A percentile compares a stretch with the other conserved stretches of the same genome.
Conservation (phyloP, 2,888 invertebrate species). For the Caenorhabditis wallacei region DNA sequence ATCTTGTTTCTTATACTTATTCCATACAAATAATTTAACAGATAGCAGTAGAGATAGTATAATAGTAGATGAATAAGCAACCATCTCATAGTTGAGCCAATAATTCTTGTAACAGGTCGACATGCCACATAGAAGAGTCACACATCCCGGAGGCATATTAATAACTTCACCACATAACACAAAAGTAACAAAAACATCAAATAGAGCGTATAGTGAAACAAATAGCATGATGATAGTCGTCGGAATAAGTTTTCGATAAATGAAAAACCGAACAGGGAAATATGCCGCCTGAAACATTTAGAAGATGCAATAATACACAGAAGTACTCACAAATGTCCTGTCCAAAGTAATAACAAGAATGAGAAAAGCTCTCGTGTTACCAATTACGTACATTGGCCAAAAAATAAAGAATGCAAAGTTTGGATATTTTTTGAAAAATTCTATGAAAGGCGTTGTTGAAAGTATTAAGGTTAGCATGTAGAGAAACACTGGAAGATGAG, state of each 20-base stretch:
- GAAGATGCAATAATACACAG: background rate
- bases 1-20: background rate
- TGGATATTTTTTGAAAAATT: slow-evolving; percentile 4
- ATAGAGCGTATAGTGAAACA: background rate
- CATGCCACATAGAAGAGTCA: background rate
- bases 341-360: background rate
- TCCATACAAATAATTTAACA: slow-evolving; percentile 1
- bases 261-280: background rate
- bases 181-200: slow-evolving; percentile 4
- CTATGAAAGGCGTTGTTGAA: background rate
- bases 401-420: slow-evolving; percentile 11
- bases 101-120: background rate
- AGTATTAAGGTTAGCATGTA: background rate
- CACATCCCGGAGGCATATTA: slow-evolving; percentile 8
- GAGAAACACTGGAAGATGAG: background rate
- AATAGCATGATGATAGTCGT: background rate
- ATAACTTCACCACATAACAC: background rate
- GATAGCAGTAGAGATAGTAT: background rate
- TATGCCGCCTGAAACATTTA: background rate
- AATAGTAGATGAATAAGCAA: background rate
- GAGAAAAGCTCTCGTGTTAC: slow-evolving; percentile 2
- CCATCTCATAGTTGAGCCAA: slow-evolving; percentile 7
- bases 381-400: background rate
- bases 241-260: background rate
- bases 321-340: slow-evolving; percentile 4